These are phyloP conservation scores for Myocastor coypus DNA, from an alignment of 2,113 vertebrate species.

Conservation along the genomic window DNA sequence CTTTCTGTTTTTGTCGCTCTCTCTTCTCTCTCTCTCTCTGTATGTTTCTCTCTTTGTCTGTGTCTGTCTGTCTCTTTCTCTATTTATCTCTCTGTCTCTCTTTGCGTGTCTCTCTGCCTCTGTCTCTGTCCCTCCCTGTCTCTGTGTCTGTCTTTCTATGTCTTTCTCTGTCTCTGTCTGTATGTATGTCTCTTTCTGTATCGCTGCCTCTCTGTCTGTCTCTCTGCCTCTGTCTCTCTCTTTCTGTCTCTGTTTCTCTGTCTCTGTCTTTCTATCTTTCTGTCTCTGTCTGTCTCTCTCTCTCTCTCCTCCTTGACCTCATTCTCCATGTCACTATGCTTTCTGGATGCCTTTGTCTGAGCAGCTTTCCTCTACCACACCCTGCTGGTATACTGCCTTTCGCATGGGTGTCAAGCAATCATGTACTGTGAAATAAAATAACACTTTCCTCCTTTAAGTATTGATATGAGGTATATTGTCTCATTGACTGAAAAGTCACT, in stretches of 20 bases:
- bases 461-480: neutral
- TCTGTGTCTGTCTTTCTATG: neutral
- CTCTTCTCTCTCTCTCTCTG: too few relatives aligned
- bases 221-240: too few relatives aligned
- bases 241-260: neutral
- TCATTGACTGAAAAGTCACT: neutral
- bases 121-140: too few relatives aligned
- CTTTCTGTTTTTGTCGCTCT: neutral
- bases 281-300: neutral
- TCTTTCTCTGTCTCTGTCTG: neutral
- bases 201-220: neutral
- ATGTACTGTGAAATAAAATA: neutral
- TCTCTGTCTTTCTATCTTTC: neutral
- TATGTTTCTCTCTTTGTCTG: neutral
- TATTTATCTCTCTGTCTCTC: neutral
- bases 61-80: neutral
- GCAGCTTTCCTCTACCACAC: neutral
- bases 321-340: neutral
- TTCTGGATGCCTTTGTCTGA: neutral
- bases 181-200: neutral
- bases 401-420: neutral
- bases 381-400: neutral
- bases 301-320: neutral
- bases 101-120: too few relatives aligned
- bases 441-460: neutral